Evolutionary conservation across 2,797 vertebrate genomes (phyloP).

Genomic region (Pangasius djambal): DNA sequence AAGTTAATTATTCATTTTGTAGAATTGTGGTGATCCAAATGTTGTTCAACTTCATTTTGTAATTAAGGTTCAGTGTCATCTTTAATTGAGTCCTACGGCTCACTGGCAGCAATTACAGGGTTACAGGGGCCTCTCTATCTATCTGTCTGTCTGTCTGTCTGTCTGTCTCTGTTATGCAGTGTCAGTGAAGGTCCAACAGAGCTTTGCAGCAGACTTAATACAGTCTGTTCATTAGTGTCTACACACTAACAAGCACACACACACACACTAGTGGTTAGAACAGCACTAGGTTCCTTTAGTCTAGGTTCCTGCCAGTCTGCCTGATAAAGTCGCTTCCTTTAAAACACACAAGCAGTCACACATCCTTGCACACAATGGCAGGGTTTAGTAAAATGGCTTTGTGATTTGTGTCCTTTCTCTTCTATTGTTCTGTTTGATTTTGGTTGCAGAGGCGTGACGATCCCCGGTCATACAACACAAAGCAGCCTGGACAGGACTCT

Average conservation of each 20-base stretch:
- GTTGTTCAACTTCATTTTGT: slow-evolving; percentile 65
- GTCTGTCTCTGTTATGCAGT: background rate
- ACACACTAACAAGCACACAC: slow-evolving; percentile 45
- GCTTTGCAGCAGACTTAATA: slow-evolving; percentile 48
- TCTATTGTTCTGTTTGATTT: slow-evolving; percentile 79
- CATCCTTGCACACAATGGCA: slow-evolving; percentile 69
- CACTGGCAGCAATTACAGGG: slow-evolving; percentile 74
- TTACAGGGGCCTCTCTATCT: slow-evolving; percentile 43
- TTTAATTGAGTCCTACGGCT: slow-evolving; percentile 61
- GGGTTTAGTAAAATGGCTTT: slow-evolving; percentile 71
- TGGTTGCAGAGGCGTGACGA: slow-evolving; percentile 69
- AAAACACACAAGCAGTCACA: slow-evolving; percentile 60
- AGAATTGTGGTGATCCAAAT: background rate
- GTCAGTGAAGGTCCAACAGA: slow-evolving; percentile 32
- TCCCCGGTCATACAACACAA: slow-evolving; percentile 71
- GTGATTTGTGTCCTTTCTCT: slow-evolving; percentile 68
- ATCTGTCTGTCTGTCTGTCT: background rate
- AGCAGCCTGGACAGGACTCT: slow-evolving; percentile 61
- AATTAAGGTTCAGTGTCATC: slow-evolving; percentile 80
- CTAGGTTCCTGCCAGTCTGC: slow-evolving; percentile 1
- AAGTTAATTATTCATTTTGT: background rate
- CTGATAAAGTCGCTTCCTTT: slow-evolving; percentile 50
- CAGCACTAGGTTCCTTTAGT: background rate
- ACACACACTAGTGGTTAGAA: slow-evolving; percentile 10
- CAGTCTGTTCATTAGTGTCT: slow-evolving; percentile 24